Base-by-base conservation (phyloP, 1,140 invertebrate species). In the Bombus terrestris region DNA sequence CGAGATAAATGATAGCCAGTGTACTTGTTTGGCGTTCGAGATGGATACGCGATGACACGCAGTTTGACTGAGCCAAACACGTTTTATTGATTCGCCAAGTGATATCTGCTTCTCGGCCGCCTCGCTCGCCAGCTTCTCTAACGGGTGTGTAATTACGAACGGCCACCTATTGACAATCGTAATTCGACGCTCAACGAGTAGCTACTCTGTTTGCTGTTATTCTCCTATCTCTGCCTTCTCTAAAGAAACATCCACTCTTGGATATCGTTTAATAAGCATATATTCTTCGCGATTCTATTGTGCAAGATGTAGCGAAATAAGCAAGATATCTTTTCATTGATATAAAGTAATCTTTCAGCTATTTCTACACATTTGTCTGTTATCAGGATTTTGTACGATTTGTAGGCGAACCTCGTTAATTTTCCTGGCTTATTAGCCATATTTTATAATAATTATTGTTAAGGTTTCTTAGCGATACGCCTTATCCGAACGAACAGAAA, bases 41-140 rank as follows among this genome's bases (percentile, higher is more conserved):
- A 83, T 75, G 81, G 81, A 83, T 83, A 75, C 81, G 53, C 81
- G 81, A 83, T 75, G 81, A 83, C 81, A 83, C 72, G 71, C 81
- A 83, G 81, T 83, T 83, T 83, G 81, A 75, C 81, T 64, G 81
- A 83, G 41, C 59, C 81, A 83, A 83, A 83, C 81, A 83, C 81
- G 72, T 62, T 83, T 83, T 83, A 83, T 83, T 83, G 81, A 83
- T 83, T 83, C 81, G 81, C 72, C 71, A 66, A 75, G 59, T 64
- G 81, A 83, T 83, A 83, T 75, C 81, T 83, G 81, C 81, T 83
- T 75, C 81, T 83, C 72, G 81, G 59, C 72, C 59, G 72, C 57
- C 59, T 47, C 59, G 72, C 43, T 75, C 39, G 57, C 37, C 13
- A 62, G 39, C 59, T 66, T 41, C 81, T 83, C 81, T 83, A 83